Percentiles rank a stretch among this genome's conserved stretches.
Conservation (phyloP, 2,113 vertebrate species). For the Pelmatolapia mariae region DNA sequence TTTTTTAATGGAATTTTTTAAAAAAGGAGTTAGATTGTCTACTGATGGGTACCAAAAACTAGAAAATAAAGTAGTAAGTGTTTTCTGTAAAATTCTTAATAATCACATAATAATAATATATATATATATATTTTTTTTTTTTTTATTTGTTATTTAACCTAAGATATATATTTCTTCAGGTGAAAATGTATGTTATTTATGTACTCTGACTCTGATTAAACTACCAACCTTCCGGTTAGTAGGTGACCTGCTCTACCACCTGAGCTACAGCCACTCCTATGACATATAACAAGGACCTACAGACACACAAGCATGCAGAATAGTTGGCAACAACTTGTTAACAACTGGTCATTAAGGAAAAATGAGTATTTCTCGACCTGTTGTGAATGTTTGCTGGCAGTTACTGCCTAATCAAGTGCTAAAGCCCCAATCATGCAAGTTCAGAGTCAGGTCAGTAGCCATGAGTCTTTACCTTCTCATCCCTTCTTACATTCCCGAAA, state of each 20-base stretch:
- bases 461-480: not conserved
- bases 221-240: not conserved
- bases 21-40: not conserved
- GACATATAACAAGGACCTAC: not conserved
- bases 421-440: not conserved
- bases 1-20: not conserved
- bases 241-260: not conserved
- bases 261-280: not conserved
- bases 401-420: not conserved
- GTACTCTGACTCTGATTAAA: not conserved
- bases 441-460: not conserved
- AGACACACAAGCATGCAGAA: not conserved
- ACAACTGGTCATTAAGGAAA: not conserved
- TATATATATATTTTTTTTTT: accelerated
- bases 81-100: not conserved
- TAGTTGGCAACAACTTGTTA: not conserved
- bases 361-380: not conserved
- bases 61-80: not conserved
- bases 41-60: not conserved
- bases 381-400: not conserved
- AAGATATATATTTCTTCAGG: not conserved
- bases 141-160: not conserved
- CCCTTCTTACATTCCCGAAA: not conserved
- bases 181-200: not conserved
- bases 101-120: not conserved